phyloP scores from a whole-genome alignment of 2,113 vertebrate genomes.

The Sander lucioperca region DNA sequence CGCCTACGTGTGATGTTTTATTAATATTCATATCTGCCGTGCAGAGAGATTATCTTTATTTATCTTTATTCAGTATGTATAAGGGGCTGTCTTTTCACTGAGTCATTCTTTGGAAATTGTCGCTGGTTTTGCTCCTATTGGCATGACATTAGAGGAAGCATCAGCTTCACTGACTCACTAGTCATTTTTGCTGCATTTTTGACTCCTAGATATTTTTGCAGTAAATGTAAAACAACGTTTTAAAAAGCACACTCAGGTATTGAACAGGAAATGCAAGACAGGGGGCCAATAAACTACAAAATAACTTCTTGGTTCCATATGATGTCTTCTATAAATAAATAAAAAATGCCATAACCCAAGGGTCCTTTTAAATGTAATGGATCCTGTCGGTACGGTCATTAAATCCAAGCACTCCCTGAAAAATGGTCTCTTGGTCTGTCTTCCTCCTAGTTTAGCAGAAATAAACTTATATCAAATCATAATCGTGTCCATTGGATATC shows the following conservation, averaged over 20 bases:
- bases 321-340: neutral
- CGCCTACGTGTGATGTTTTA: neutral
- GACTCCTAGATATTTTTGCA: neutral
- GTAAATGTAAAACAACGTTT: neutral
- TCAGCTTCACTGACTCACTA: neutral
- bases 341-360: neutral
- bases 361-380: neutral
- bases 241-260: neutral
- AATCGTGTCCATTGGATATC: neutral
- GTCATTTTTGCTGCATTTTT: too few relatives aligned
- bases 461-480: neutral
- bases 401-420: neutral
- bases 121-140: neutral
- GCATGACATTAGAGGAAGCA: neutral
- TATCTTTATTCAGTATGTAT: neutral
- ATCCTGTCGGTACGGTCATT: neutral
- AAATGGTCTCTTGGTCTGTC: slow-evolving; percentile 9
- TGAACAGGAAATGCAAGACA: neutral
- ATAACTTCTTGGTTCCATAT: neutral
- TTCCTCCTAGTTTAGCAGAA: neutral
- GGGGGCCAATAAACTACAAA: neutral
- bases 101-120: neutral
- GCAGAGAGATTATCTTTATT: neutral
- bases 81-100: neutral
- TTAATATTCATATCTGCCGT: neutral